Evolutionary conservation across 1,140 invertebrate species (phyloP).

Genomic region (Chelonus insularis): DNA sequence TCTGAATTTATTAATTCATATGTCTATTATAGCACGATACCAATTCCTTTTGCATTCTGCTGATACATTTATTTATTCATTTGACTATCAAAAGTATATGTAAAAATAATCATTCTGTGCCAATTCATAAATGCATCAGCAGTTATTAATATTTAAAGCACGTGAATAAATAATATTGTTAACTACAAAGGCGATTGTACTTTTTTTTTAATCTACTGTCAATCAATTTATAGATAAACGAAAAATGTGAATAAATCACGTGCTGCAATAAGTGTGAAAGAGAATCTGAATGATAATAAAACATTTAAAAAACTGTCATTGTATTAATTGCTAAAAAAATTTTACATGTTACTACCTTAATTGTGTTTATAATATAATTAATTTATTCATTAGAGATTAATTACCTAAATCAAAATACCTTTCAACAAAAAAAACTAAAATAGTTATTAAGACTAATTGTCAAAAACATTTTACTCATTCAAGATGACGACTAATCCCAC

Average conservation of each 20-base stretch:
- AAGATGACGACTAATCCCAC: conserved; percentile 23
- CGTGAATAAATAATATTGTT: neutral
- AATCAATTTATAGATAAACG: neutral
- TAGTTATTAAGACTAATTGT: no score
- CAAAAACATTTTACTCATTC: neutral
- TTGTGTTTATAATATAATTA: no score
- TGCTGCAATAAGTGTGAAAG: conserved; percentile 14
- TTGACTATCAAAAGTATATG: no score
- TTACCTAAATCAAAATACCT: no score
- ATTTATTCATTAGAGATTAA: no score
- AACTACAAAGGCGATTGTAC: conserved; percentile 10
- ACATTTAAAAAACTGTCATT: conserved; percentile 3
- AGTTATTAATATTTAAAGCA: conserved; percentile 1
- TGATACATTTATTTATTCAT: neutral
- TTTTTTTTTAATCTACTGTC: neutral
- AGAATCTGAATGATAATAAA: conserved; percentile 1
- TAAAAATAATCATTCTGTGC: conserved; percentile 8
- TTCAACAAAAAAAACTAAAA: no score
- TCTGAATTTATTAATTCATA: neutral
- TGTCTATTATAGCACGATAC: conserved; percentile 2
- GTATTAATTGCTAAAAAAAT: neutral
- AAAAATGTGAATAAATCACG: neutral
- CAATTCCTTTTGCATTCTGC: conserved; percentile 1
- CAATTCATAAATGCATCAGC: conserved; percentile 3
- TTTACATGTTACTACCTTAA: neutral